Conservation (phyloP, 2,797 vertebrate species). For the Aphelocoma californica region DNA sequence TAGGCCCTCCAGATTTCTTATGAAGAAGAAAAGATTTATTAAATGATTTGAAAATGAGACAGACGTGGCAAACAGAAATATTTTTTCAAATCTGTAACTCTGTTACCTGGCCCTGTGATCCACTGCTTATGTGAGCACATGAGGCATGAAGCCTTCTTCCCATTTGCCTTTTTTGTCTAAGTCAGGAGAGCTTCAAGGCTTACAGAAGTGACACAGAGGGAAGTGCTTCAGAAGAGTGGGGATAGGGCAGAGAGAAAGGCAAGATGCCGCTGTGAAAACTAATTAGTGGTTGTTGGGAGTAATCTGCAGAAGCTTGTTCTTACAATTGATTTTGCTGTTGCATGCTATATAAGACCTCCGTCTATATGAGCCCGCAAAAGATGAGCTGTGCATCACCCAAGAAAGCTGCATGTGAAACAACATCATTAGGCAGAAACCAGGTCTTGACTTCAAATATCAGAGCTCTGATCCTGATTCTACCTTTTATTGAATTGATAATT, state of each 20-base stretch:
- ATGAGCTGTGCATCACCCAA: background rate
- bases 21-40: background rate
- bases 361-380: background rate
- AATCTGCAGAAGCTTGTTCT: background rate
- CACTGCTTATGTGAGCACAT: background rate
- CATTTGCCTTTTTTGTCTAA: background rate
- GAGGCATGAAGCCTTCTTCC: background rate
- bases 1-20: background rate
- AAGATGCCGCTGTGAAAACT: background rate
- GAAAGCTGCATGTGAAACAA: background rate
- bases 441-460: background rate
- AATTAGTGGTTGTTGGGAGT: background rate
- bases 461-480: background rate
- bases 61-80: background rate
- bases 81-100: background rate
- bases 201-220: background rate
- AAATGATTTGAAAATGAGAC: background rate
- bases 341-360: background rate
- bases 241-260: background rate
- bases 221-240: background rate
- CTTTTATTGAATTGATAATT: background rate
- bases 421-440: background rate
- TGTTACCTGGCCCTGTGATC: background rate
- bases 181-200: background rate
- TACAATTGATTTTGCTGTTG: conserved; percentile 19